These are phyloP conservation scores for Epizoanthus rinbou DNA, from an alignment of 92 coral and sea anemone genomes.

Conservation along the genomic window DNA sequence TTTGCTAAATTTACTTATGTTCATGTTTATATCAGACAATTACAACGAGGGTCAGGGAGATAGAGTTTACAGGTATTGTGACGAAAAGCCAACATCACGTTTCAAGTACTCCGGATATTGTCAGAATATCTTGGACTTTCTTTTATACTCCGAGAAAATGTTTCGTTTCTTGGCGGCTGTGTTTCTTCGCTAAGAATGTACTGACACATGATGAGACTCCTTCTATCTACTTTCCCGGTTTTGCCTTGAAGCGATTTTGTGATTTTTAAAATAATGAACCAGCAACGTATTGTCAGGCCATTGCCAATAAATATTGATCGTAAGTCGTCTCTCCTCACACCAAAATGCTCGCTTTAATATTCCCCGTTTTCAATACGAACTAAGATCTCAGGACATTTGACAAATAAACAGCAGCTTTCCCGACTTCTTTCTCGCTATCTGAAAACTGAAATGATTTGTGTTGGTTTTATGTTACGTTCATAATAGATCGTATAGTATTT, in stretches of 20 bases:
- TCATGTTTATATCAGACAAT: background rate
- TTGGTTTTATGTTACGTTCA: conserved; percentile 42
- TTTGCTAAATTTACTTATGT: background rate
- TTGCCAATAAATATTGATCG: background rate
- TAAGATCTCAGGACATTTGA: background rate
- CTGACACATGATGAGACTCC: background rate
- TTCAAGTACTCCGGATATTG: conserved; percentile 22
- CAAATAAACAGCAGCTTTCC: conserved; percentile 34
- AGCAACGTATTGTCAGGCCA: background rate
- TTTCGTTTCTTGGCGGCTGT: conserved; percentile 23
- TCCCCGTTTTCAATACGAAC: background rate
- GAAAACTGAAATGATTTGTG: background rate
- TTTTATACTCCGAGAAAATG: conserved; percentile 11
- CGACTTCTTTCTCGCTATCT: background rate
- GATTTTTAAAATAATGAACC: conserved; percentile 14
- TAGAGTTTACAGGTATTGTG: background rate
- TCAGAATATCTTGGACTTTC: background rate
- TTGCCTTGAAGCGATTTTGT: conserved; percentile 40
- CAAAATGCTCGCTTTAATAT: background rate
- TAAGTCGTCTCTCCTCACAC: background rate
- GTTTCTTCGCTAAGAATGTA: conserved; percentile 13
- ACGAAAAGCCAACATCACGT: conserved; percentile 21
- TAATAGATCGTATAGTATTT: background rate
- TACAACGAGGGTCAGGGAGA: background rate
- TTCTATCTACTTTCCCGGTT: background rate